Evolutionary conservation across 2,797 vertebrate genomes (phyloP).

Genomic region (Propithecus perrieri): DNA sequence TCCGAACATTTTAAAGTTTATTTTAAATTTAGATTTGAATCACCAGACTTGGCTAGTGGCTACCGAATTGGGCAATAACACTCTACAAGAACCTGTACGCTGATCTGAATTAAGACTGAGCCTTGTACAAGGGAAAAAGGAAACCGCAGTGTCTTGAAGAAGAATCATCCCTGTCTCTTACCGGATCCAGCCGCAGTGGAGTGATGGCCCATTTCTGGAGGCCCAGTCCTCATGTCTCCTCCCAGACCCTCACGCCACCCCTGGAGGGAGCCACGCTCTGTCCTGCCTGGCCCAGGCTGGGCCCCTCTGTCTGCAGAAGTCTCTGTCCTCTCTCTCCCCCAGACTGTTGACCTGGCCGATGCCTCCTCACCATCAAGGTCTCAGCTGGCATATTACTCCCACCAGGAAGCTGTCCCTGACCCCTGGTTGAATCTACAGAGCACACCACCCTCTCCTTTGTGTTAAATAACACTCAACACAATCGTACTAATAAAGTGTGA

Average conservation of each 20-base stretch:
- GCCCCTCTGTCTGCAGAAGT: not conserved
- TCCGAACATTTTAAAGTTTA: not conserved
- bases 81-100: not conserved
- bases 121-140: not conserved
- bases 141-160: not conserved
- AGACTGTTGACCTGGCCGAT: not conserved
- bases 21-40: not conserved
- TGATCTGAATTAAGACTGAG: not conserved
- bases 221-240: not conserved
- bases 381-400: not conserved
- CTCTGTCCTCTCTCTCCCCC: not conserved
- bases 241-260: not conserved
- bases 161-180: not conserved
- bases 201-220: accelerated
- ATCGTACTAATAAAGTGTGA: too few species aligned
- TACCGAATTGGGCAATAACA: not conserved
- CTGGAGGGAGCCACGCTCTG: not conserved
- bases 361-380: not conserved
- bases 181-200: too few species aligned
- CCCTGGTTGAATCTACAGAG: not conserved
- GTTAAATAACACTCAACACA: not conserved
- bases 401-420: not conserved
- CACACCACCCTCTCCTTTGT: not conserved
- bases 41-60: not conserved
- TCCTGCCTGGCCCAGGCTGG: not conserved